Evolutionary conservation across 2,113 vertebrate genomes (phyloP).

Genomic region (Muntiacus reevesi): DNA sequence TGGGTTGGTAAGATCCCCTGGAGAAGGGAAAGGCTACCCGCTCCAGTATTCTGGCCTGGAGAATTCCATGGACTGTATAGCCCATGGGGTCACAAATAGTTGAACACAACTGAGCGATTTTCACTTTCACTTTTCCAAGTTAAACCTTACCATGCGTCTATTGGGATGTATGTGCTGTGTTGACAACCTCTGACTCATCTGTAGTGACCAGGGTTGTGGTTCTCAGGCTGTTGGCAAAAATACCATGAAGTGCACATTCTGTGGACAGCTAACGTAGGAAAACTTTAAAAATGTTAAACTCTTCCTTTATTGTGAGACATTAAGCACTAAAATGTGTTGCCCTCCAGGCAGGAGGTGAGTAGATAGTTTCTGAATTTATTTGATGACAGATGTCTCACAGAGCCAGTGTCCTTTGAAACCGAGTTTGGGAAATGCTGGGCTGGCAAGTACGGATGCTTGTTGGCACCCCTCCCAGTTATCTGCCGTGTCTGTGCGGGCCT

Average conservation of each 20-base stretch:
- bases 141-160: neutral
- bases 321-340: neutral
- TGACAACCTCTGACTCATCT: neutral
- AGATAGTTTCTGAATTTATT: neutral
- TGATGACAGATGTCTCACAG: neutral
- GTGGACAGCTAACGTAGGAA: neutral
- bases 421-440: neutral
- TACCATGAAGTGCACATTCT: neutral
- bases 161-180: neutral
- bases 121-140: neutral
- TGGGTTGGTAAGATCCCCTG: neutral
- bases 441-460: neutral
- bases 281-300: neutral
- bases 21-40: neutral
- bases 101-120: neutral
- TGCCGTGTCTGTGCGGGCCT: neutral
- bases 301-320: neutral
- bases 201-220: neutral
- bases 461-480: rapidly evolving
- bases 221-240: neutral
- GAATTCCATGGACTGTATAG: neutral
- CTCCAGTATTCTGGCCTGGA: neutral
- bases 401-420: neutral
- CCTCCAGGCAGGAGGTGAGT: neutral
- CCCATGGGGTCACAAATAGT: neutral